These are phyloP conservation scores for Dione juno DNA, from an alignment of 2,888 invertebrate genomes.

Conservation along the genomic window DNA sequence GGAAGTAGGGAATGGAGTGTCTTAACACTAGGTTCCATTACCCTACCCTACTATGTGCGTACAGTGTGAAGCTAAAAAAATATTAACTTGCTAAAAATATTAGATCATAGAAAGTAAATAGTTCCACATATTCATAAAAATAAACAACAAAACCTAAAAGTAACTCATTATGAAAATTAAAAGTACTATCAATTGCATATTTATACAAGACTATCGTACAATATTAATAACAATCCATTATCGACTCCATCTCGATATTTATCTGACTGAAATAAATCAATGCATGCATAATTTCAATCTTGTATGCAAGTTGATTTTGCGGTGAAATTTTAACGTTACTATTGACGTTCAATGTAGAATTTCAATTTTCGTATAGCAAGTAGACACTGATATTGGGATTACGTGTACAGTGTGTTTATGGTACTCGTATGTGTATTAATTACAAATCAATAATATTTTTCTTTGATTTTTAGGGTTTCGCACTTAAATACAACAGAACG, in stretches of 20 bases:
- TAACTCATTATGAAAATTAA: neutral
- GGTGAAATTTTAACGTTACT: conserved; percentile 25
- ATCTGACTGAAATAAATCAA: conserved; percentile 32
- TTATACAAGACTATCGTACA: conserved; percentile 1
- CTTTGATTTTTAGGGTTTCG: too few relatives aligned
- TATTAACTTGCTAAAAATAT: too few relatives aligned
- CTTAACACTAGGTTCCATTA: too few relatives aligned
- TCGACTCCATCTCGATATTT: conserved; percentile 30
- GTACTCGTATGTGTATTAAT: too few relatives aligned
- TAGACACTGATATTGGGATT: conserved; percentile 17
- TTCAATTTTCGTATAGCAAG: conserved; percentile 41
- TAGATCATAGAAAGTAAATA: too few relatives aligned
- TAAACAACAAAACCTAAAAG: too few relatives aligned
- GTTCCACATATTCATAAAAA: too few relatives aligned
- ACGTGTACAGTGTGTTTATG: neutral
- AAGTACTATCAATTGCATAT: neutral
- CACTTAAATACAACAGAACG: too few relatives aligned
- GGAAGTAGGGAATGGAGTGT: too few relatives aligned
- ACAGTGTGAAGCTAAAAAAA: too few relatives aligned
- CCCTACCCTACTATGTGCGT: too few relatives aligned
- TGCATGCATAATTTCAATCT: conserved; percentile 34
- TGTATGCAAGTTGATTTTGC: conserved; percentile 30
- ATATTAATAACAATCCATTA: conserved; percentile 27
- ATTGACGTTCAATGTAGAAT: conserved; percentile 36
- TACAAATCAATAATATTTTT: too few relatives aligned